Percentiles rank a stretch among this genome's conserved stretches.
Evolutionary conservation across 2,797 vertebrate genomes (phyloP).

Genomic region (Bryconaethiops microstoma): DNA sequence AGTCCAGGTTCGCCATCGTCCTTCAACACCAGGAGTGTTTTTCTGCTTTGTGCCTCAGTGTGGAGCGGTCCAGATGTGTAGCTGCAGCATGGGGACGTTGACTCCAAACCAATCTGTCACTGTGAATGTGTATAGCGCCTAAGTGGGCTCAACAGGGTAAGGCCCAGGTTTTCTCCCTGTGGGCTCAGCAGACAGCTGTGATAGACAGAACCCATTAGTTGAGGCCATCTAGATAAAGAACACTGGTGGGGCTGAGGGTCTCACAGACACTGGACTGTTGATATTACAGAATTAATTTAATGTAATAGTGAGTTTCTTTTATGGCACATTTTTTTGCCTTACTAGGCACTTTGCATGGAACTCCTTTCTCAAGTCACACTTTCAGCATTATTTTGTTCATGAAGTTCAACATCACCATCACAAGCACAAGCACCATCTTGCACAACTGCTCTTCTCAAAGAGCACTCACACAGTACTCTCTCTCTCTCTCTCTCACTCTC

Average conservation of each 20-base stretch:
- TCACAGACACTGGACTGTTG: conserved; percentile 18
- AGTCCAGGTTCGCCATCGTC: conserved; percentile 8
- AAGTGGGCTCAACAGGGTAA: conserved; percentile 45
- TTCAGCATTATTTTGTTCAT: neutral
- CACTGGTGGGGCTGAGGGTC: conserved; percentile 9
- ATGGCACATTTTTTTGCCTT: too few species aligned
- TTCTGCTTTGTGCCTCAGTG: conserved; percentile 10
- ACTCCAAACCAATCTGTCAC: conserved; percentile 54
- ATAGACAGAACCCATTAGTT: conserved; percentile 47
- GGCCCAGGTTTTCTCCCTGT: conserved; percentile 57
- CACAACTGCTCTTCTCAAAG: neutral
- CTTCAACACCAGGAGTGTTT: conserved; percentile 28
- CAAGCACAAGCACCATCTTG: neutral
- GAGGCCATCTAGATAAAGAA: conserved; percentile 26
- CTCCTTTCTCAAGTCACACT: neutral
- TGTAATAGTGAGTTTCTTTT: neutral
- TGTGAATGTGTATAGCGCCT: conserved; percentile 52
- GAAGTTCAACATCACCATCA: neutral
- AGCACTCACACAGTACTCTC: neutral
- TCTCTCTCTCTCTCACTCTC: too few species aligned
- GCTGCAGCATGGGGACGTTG: conserved; percentile 36
- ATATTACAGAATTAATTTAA: conserved; percentile 2
- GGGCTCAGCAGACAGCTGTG: conserved; percentile 61
- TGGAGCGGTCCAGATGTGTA: conserved; percentile 52
- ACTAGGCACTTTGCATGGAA: neutral